Evolutionary conservation across 2,888 invertebrate genomes (phyloP).

Genomic region (Boloria selene): DNA sequence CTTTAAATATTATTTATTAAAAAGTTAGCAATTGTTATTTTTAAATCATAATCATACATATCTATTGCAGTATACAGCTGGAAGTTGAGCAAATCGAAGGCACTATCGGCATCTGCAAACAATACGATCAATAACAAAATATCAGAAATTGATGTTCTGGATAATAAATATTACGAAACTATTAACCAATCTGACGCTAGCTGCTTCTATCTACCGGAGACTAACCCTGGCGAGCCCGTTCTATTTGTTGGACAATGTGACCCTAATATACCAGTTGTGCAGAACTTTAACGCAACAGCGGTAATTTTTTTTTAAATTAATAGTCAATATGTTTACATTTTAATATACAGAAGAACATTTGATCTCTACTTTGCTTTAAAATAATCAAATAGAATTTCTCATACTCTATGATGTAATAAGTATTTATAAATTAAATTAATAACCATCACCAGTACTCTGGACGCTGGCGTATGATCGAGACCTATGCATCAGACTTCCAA

Average conservation of each 20-base stretch:
- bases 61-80: slow-evolving; percentile 64
- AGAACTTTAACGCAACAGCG: slow-evolving; percentile 52
- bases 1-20: background rate
- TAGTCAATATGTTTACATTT: no score
- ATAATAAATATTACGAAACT: slow-evolving; percentile 56
- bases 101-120: slow-evolving; percentile 45
- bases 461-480: slow-evolving; percentile 60
- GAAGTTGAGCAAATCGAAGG: slow-evolving; percentile 63
- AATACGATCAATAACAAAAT: slow-evolving; percentile 52
- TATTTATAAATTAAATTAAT: background rate
- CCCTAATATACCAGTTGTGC: slow-evolving; percentile 51
- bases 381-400: no score
- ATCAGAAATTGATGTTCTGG: slow-evolving; percentile 50
- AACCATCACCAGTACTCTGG: slow-evolving; percentile 47
- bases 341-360: no score
- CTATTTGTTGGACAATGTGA: slow-evolving; percentile 64
- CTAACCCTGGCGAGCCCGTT: slow-evolving; percentile 56
- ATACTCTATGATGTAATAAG: no score
- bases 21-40: background rate
- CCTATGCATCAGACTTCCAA: slow-evolving; percentile 56
- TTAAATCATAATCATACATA: no score
- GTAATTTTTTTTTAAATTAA: slow-evolving; percentile 50
- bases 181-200: slow-evolving; percentile 54
- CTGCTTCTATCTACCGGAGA: slow-evolving; percentile 64
- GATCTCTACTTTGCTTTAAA: no score